phyloP scores from a whole-genome alignment of 1,140 invertebrate species.

The Chironomus tepperi region DNA sequence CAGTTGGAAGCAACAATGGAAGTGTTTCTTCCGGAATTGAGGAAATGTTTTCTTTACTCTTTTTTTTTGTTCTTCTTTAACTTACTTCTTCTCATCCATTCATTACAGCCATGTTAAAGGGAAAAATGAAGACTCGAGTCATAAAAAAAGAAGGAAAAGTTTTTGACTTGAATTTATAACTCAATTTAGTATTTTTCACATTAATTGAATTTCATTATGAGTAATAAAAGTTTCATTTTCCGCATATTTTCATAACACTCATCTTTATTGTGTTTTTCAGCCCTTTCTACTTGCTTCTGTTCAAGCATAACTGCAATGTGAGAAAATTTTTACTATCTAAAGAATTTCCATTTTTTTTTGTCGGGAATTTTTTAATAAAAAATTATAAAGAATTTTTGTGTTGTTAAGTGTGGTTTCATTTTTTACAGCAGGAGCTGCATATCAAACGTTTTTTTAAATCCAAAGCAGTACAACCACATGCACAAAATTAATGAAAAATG shows the following conservation, averaged over 20 bases:
- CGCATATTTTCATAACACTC: slow-evolving; percentile 4
- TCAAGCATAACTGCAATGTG: not conserved
- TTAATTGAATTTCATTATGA: slow-evolving; percentile 15
- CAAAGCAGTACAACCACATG: too few species aligned
- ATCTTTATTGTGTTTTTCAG: not conserved
- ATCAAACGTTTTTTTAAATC: too few species aligned
- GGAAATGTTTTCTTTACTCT: not conserved
- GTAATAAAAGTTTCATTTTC: slow-evolving; percentile 14
- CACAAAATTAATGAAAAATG: too few species aligned
- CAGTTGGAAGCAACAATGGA: slow-evolving; percentile 3
- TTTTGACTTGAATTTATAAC: slow-evolving; percentile 14
- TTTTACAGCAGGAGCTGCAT: too few species aligned
- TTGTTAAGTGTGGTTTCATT: too few species aligned
- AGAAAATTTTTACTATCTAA: not conserved
- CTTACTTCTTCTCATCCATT: not conserved
- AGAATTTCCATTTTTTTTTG: too few species aligned
- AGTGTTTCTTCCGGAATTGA: slow-evolving; percentile 7
- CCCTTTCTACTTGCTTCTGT: not conserved
- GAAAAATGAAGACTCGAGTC: not conserved
- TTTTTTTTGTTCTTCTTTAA: not conserved
- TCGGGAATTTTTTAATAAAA: too few species aligned
- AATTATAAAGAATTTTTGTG: too few species aligned
- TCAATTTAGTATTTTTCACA: slow-evolving; percentile 14
- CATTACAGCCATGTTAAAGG: not conserved
- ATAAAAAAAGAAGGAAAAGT: not conserved